Evolutionary conservation across 2,888 invertebrate genomes (phyloP).

Genomic region (Drosophila glabriapex): DNA sequence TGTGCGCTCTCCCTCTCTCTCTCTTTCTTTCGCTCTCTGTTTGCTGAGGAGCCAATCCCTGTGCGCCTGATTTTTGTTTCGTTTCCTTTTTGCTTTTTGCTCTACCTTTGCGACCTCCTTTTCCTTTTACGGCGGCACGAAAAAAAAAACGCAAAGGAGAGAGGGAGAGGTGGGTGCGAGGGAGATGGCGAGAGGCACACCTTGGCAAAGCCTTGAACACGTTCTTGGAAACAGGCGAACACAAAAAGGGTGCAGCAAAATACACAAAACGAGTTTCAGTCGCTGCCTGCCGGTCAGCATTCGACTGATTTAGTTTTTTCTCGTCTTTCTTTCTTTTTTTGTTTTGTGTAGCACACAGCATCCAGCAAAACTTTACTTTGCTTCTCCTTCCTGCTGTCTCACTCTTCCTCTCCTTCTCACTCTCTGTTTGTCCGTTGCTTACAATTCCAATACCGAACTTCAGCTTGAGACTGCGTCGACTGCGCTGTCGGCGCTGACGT

Average conservation of each 20-base stretch:
- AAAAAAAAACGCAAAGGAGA: not conserved
- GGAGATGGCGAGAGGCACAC: slow-evolving; percentile 43
- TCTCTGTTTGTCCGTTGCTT: slow-evolving; percentile 1
- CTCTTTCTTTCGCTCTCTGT: not conserved
- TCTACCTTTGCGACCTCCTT: slow-evolving; percentile 63
- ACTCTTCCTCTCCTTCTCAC: not conserved
- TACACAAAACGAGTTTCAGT: slow-evolving; percentile 69
- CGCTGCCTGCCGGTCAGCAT: slow-evolving; percentile 51
- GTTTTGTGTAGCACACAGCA: slow-evolving; percentile 48
- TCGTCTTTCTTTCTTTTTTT: slow-evolving; percentile 18
- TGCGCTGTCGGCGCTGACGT: slow-evolving; percentile 40
- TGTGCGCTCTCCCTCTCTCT: not conserved
- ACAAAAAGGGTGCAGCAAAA: slow-evolving; percentile 70
- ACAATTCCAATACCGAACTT: slow-evolving; percentile 28
- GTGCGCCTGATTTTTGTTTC: slow-evolving; percentile 25
- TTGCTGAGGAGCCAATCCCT: slow-evolving; percentile 42
- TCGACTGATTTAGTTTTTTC: slow-evolving; percentile 48
- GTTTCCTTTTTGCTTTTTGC: slow-evolving; percentile 13
- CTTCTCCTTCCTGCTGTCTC: slow-evolving; percentile 30
- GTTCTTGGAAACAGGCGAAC: slow-evolving; percentile 67
- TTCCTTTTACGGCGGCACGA: slow-evolving; percentile 52
- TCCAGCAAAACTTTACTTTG: slow-evolving; percentile 52
- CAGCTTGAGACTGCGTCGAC: slow-evolving; percentile 25
- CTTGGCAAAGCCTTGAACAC: slow-evolving; percentile 73
- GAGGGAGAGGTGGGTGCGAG: not conserved